Evolutionary conservation across 2,888 invertebrate genomes (phyloP), one percentile per base, ranked within the genome.

Genomic region (Agrotis exclamationis): DNA sequence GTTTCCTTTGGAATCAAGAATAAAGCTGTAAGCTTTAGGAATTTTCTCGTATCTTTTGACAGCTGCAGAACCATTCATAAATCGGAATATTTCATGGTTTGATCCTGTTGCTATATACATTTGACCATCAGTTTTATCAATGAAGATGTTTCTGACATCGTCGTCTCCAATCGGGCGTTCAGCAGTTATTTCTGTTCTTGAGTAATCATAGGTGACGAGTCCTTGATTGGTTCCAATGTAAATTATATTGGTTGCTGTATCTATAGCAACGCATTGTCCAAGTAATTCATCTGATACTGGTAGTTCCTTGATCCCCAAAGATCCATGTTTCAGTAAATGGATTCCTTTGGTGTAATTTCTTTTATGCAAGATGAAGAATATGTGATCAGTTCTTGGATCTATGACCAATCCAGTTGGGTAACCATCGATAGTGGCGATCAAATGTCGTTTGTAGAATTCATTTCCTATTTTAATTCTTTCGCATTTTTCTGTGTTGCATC

Each of bases 161-260:
- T 96, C 96, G 54, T 96, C 96, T 0, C 96, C 96, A 20, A 96
- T 92, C 0, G 96, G 95, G 69, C 95, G 87, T 59, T 96, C 96
- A 0, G 91, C 91, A 2, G 91, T 90, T n/a, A 95, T 92, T 82
- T 93, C 94, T 0, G 90, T 86, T 70, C 90, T 91, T 0, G 91
- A 86, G 82, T 93, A 92, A 75, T 96, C 95, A 28, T 95, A 96
- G 0, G 90, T 92, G 0, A 95, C 87, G 0, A 96, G 68, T 0
- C 96, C 96, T 85, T 95, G 96, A 56, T 95, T 96, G 0, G 96
- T 96, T 0, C 96, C 96, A 1, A 96, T 92, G 50, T 95, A 96
- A 2, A 96, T 91, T 0, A 91, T 74, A 45, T 95, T 93, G 50
- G 85, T 94, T 0, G 72, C 76, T 0, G 80, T 68, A 74, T 96